A percentile compares a stretch with the other conserved stretches of the same genome.
phyloP scores from a whole-genome alignment of 2,888 invertebrate species.

The Diloba caeruleocephala region DNA sequence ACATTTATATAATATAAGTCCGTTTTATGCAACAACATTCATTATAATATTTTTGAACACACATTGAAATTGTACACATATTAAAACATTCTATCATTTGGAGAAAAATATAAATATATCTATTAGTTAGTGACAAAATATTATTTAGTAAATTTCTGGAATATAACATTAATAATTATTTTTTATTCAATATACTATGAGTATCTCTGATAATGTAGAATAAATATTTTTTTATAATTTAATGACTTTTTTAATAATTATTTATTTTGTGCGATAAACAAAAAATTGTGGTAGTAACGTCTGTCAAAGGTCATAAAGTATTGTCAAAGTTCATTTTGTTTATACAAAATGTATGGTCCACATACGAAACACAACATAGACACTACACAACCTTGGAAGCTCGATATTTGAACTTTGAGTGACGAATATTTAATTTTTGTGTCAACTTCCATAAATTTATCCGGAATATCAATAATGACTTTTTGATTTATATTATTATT shows the following conservation, averaged over 20 bases:
- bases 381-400: constrained; percentile 85
- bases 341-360: constrained; percentile 68
- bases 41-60: constrained; percentile 78
- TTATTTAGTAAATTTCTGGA: constrained; percentile 73
- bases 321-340: constrained; percentile 80
- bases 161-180: constrained; percentile 76
- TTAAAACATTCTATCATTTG: constrained; percentile 76
- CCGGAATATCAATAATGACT: constrained; percentile 27
- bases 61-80: constrained; percentile 83
- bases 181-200: constrained; percentile 68
- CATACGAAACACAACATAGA: constrained; percentile 69
- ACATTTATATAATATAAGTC: constrained; percentile 69
- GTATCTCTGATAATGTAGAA: constrained; percentile 67
- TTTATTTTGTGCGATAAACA: constrained; percentile 79
- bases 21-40: constrained; percentile 75
- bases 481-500: constrained; percentile 28
- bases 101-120: constrained; percentile 78
- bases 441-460: constrained; percentile 34
- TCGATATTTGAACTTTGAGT: constrained; percentile 62
- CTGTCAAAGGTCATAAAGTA: constrained; percentile 82
- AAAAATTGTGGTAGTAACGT: constrained; percentile 65
- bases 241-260: constrained; percentile 38
- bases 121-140: constrained; percentile 68
- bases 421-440: constrained; percentile 38
- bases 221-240: constrained; percentile 62